Evolutionary conservation across 2,888 invertebrate genomes (phyloP), one percentile per base, ranked within the genome.

Genomic region (Tachina lurida): DNA sequence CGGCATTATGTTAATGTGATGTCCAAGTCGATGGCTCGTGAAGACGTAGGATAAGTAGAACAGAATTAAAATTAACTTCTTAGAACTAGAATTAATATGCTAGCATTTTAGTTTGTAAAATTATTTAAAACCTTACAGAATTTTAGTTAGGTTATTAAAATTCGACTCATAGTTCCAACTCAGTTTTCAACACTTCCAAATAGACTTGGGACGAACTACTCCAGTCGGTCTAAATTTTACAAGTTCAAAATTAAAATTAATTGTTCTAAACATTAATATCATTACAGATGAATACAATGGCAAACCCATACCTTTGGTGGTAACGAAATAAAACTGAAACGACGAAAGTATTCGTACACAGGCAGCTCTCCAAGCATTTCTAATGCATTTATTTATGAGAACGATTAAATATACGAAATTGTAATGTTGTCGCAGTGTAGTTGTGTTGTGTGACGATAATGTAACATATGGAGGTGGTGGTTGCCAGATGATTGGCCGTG

Each of bases 241-340:
- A 39, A 52, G 17, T 15, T 39, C n/a, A 0, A 17, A 31, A 31
- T 43, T 39, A 13, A 4, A 31, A 52, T 65, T 77, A 52, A 22
- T n/a, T 67, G 5, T n/a, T 54, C 45, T 19, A 19, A 22, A 56
- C 13, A 41, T 60, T 39, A 62, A 63, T 80, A 52, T 71, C 12
- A 45, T 88, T 87, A 7, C 84, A 89, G 91, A 91, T 19, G 91
- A 91, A 63, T 91, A 90, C 13, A 89, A 88, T 15, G 88, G 89
- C 9, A 90, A 89, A 58, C 84, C 89, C 1, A 89, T 91, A 87
- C 90, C 90, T 5, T 74, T 91, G 41, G 87, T 88, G 0, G 76
- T 88, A 54, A 83, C 67, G n/a, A 86, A 86, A 65, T 87, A 84
- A 81, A 68, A 49, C 8, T 22, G 43, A 49, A 47, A 15, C 31